Conservation (phyloP, 2,888 invertebrate species). For the Hylaea fasciaria region DNA sequence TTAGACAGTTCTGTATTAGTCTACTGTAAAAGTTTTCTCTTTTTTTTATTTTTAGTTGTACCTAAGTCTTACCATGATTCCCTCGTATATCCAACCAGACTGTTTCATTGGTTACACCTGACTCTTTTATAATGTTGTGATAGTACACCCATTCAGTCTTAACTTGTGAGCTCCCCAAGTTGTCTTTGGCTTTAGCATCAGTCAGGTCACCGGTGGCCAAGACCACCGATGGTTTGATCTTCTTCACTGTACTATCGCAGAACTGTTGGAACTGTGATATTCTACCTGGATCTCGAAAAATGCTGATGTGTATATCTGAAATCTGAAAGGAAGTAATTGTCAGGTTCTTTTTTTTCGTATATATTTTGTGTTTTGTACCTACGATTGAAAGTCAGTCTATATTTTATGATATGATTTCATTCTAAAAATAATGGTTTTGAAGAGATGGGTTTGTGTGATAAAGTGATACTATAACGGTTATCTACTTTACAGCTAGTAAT, state of each 20-base stretch:
- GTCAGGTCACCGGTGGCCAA: conserved; percentile 95
- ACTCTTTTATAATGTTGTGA: conserved; percentile 87
- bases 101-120: conserved; percentile 87
- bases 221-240: conserved; percentile 90
- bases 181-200: conserved; percentile 92
- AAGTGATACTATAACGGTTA: too few relatives aligned
- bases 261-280: conserved; percentile 92
- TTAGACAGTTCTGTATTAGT: too few relatives aligned
- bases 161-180: conserved; percentile 92
- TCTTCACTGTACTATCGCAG: conserved; percentile 89
- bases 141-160: conserved; percentile 94
- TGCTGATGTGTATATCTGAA: conserved; percentile 95
- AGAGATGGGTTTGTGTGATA: too few relatives aligned
- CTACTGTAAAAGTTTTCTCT: neutral
- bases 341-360: too few relatives aligned
- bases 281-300: conserved; percentile 90
- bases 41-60: neutral
- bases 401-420: too few relatives aligned
- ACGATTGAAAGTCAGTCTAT: too few relatives aligned
- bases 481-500: too few relatives aligned
- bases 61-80: conserved; percentile 90
- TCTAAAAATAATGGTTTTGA: too few relatives aligned
- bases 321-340: conserved; percentile 82
- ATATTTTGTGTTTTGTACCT: too few relatives aligned
- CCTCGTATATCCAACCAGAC: conserved; percentile 96